phyloP scores from a whole-genome alignment of 30 jellyfish, hydroid and myxozoan genomes.

The Hydractinia symbiolongicarpus region DNA sequence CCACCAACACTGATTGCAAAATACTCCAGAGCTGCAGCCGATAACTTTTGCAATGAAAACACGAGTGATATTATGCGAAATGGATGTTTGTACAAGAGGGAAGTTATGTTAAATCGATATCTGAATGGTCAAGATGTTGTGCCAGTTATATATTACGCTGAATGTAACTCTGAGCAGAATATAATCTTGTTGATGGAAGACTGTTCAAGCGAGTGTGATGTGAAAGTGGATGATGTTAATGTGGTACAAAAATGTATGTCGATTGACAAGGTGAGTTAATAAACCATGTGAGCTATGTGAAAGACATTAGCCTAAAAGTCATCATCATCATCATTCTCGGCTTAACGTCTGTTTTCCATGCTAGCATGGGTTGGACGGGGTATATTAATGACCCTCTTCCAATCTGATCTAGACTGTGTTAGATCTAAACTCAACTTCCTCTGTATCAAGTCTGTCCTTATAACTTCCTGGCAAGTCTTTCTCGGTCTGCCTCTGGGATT shows the following conservation, averaged over 20 bases:
- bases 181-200: slow-evolving; percentile 7
- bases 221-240: slow-evolving; percentile 3
- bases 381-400: no score
- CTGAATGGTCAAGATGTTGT: not conserved
- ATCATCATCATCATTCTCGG: no score
- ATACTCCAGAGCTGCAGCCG: not conserved
- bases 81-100: slow-evolving; percentile 10
- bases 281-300: no score
- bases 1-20: slow-evolving; percentile 5
- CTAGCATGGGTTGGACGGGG: no score
- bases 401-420: no score
- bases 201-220: not conserved
- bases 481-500: no score
- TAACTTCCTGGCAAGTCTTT: no score
- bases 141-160: not conserved
- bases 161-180: not conserved
- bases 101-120: not conserved
- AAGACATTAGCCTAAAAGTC: no score
- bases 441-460: no score
- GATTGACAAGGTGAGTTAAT: not conserved
- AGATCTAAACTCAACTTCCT: no score
- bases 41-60: not conserved
- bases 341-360: no score
- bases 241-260: slow-evolving; percentile 8
- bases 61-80: slow-evolving; percentile 1